These are phyloP conservation scores for Petrolisthes cinctipes DNA, from an alignment of 2,888 invertebrate genomes.

Conservation along the genomic window DNA sequence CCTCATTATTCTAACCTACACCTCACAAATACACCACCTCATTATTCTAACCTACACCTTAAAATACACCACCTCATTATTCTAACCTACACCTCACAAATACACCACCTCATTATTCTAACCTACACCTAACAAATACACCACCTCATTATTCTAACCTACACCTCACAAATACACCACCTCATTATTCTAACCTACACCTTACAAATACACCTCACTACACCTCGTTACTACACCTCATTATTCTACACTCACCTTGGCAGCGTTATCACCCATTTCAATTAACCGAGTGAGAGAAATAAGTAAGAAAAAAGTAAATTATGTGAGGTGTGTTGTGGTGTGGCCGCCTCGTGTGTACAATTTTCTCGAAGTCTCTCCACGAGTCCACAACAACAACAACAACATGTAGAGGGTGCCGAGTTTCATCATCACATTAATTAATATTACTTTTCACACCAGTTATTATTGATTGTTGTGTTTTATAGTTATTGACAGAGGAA, in stretches of 20 bases:
- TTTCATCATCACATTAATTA: too few relatives aligned
- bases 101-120: not conserved
- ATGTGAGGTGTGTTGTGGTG: not conserved
- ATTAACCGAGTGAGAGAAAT: not conserved
- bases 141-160: not conserved
- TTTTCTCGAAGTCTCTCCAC: slow-evolving; percentile 28
- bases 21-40: too few relatives aligned
- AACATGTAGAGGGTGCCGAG: not conserved
- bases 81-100: too few relatives aligned
- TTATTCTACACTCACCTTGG: not conserved
- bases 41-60: too few relatives aligned
- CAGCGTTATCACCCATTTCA: slow-evolving; percentile 12
- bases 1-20: too few relatives aligned
- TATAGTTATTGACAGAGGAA: too few relatives aligned
- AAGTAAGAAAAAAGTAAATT: not conserved
- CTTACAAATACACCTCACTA: not conserved
- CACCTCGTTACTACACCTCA: not conserved
- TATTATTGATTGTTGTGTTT: too few relatives aligned
- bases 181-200: not conserved
- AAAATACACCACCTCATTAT: too few relatives aligned
- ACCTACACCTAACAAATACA: not conserved
- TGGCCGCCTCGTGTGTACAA: slow-evolving; percentile 27
- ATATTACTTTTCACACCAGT: too few relatives aligned
- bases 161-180: not conserved
- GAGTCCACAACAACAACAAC: slow-evolving; percentile 37